These are phyloP conservation scores for Chloromyia formosa DNA, from an alignment of 2,888 invertebrate species.

Conservation along the genomic window DNA sequence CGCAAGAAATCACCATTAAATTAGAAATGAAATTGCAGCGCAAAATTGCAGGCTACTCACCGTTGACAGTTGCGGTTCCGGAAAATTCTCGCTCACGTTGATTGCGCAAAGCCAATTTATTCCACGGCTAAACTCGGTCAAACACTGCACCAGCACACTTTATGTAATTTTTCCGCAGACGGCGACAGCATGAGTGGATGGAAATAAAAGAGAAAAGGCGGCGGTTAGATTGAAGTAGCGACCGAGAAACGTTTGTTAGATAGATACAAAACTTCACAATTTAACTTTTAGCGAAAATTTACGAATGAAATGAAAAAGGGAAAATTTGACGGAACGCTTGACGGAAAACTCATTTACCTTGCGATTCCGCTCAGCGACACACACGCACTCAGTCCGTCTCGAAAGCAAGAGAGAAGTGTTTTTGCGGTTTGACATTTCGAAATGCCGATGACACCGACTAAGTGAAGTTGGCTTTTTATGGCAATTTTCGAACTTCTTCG, in stretches of 20 bases:
- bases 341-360: constrained; percentile 31
- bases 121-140: constrained; percentile 25
- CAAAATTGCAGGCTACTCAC: neutral
- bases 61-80: neutral
- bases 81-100: neutral
- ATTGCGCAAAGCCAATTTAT: neutral
- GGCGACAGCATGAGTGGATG: neutral
- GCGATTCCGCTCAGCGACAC: constrained; percentile 26
- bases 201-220: constrained; percentile 8
- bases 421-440: constrained; percentile 19
- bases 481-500: neutral
- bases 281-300: constrained; percentile 16
- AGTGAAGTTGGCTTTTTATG: neutral
- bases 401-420: neutral
- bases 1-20: constrained; percentile 14
- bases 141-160: constrained; percentile 38
- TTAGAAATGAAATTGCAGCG: neutral
- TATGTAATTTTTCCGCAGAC: constrained; percentile 33
- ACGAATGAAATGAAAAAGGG: constrained; percentile 2
- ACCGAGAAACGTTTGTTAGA: neutral
- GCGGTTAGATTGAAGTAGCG: constrained; percentile 1
- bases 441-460: neutral
- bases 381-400: neutral
- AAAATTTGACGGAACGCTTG: constrained; percentile 11
- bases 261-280: constrained; percentile 15